These are phyloP conservation scores for Drosophila orena DNA, from an alignment of 1,140 invertebrate species.

Conservation along the genomic window DNA sequence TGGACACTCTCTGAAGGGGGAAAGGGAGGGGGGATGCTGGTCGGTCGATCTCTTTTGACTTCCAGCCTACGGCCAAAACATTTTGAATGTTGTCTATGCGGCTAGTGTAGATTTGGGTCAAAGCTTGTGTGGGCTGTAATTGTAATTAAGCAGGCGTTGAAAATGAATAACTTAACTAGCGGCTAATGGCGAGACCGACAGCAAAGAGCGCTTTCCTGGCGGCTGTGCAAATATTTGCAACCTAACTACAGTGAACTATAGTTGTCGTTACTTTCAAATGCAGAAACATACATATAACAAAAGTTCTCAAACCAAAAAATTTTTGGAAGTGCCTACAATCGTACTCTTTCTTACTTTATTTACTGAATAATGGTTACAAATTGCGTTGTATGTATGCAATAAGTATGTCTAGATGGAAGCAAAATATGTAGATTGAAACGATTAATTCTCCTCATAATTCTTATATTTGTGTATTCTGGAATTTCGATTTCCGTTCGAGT, in stretches of 20 bases:
- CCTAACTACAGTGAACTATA: neutral
- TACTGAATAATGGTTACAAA: too few relatives aligned
- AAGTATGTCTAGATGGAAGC: too few relatives aligned
- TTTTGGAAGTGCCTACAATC: too few relatives aligned
- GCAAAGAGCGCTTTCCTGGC: conserved; percentile 31
- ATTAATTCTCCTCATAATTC: too few relatives aligned
- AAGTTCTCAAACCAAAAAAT: too few relatives aligned
- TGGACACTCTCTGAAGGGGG: conserved; percentile 29
- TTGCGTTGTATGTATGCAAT: too few relatives aligned
- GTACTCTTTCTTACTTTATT: too few relatives aligned
- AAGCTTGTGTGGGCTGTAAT: conserved; percentile 76
- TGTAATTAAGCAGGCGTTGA: conserved; percentile 69
- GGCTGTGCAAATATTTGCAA: conserved; percentile 35
- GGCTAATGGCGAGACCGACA: conserved; percentile 58
- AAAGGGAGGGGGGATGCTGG: neutral
- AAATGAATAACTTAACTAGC: conserved; percentile 28
- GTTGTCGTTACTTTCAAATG: too few relatives aligned
- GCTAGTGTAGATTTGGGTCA: conserved; percentile 70
- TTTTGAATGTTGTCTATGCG: conserved; percentile 35
- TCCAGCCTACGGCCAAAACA: conserved; percentile 52
- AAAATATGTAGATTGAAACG: too few relatives aligned
- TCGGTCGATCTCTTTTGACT: conserved; percentile 26
- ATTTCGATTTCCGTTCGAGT: neutral
- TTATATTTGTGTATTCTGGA: neutral
- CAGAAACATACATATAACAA: too few relatives aligned